Base-by-base conservation (phyloP, 2,888 invertebrate species). In the Eristalinus aeneus region DNA sequence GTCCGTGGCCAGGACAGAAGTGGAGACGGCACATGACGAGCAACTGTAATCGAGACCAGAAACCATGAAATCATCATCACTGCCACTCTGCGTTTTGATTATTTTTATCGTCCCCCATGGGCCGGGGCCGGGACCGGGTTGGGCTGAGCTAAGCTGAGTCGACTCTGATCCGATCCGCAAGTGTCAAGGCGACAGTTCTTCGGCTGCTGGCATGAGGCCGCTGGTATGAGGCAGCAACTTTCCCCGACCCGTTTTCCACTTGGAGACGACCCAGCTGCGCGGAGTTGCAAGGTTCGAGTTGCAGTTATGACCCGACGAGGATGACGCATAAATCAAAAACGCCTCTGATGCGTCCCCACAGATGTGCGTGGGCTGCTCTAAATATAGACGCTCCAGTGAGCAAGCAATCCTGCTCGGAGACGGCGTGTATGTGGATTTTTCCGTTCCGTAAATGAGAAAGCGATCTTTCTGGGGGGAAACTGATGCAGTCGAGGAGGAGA, bases 21-120 rank as follows among this genome's bases (percentile, higher is more conserved):
- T 27, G 27, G 5, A 27, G 27, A 27, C 27, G 27, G 60, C 27
- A 58, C 11, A 58, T 27, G 23, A 27, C 39, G 64, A 65, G 12
- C 16, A 65, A 53, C 20, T 79, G 79, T 72, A 79, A 78, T 78
- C 60, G 78, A 79, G 67, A 61, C 72, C 65, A 53, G 56, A 71
- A 58, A 64, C 65, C 58, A 72, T 60, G 72, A 53, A 78, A 72
- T 77, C 46, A 46, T 60, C 72, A 79, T 72, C 58, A 54, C 22
- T 60, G 46, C 16, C 39, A 46, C 39, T 46, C 46, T 5, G 6
- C 16, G 46, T 46, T 46, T 46, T 46, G 46, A 46, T 46, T 46
- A 46, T 16, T 46, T 46, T 46, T 16, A 46, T 46, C 46, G 46
- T 46, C 46, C 46, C 46, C 46, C 46, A 46, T 8, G 46, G 46